Evolutionary conservation across 2,888 invertebrate genomes (phyloP).

Genomic region (Drosophila mulleri): DNA sequence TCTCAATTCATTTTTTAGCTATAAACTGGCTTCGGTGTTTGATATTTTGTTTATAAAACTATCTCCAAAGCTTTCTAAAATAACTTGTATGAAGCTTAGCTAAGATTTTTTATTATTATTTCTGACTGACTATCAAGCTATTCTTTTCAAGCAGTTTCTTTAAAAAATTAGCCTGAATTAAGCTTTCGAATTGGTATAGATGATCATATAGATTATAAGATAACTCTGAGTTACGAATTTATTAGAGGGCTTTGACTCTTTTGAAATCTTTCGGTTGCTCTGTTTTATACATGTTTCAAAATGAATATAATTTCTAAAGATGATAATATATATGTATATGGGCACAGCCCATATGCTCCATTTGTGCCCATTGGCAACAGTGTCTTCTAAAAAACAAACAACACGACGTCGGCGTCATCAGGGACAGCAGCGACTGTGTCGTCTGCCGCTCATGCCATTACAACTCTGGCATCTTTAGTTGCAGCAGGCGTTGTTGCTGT

Average conservation of each 20-base stretch:
- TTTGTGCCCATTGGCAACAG: slow-evolving; percentile 11
- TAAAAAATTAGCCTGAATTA: too few species aligned
- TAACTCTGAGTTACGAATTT: too few species aligned
- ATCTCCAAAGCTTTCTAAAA: neutral
- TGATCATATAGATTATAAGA: too few species aligned
- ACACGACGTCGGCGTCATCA: slow-evolving; percentile 12
- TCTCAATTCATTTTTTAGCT: neutral
- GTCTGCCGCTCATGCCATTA: slow-evolving; percentile 5
- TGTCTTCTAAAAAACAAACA: slow-evolving; percentile 5
- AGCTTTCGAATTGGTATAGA: neutral
- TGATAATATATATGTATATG: too few species aligned
- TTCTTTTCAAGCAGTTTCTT: neutral
- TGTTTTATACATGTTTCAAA: neutral
- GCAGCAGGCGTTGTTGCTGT: slow-evolving; percentile 12
- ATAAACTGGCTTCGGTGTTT: neutral
- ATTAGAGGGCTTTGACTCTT: neutral
- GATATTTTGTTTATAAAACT: neutral
- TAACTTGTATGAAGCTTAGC: neutral
- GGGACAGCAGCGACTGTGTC: slow-evolving; percentile 7
- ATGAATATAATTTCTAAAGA: neutral
- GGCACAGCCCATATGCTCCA: slow-evolving; percentile 16
- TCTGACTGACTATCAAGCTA: too few species aligned
- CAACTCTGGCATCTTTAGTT: slow-evolving; percentile 18
- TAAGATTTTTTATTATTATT: too few species aligned
- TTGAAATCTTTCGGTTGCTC: too few species aligned